Evolutionary conservation across 1,140 invertebrate genomes (phyloP), one percentile per base, ranked within the genome.

Genomic region (Acromyrmex heyeri): DNA sequence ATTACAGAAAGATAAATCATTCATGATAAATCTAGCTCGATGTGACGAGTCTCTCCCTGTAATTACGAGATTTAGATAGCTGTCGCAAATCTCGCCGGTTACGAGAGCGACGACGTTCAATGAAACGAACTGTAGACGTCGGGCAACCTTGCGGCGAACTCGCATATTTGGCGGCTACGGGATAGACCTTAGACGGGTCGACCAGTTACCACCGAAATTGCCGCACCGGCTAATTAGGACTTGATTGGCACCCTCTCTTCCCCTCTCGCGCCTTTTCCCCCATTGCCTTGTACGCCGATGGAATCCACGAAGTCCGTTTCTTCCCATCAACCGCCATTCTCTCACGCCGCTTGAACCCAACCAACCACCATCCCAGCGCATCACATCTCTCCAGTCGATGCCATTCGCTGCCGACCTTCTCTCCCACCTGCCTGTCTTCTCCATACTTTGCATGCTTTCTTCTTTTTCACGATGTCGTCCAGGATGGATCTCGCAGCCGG

Each of bases 221-320:
- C 86, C 65, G 78, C 86, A 73, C 89, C 81, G 89, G 88, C 91
- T 94, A 94, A 94, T 94, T 94, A 94, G 89, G 89, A 88, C 91
- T 92, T 89, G 93, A 94, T 94, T 93, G 91, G 87, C 87, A 89
- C 72, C 89, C 79, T 65, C 55, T 24, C 64, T 34, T 2, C 24
- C 18, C 38, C 78, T 2, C 79, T n/a, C 67, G 61, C 76, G 57
- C 14, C 55, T 75, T 75, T 34, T 59, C 55, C 34, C 24, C 73
- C 8, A 12, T 27, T 2, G 14, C 75, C 61, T 53, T 48, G 62
- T 67, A 38, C 48, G 27, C 50, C 48, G 48, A 12, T 30, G 55
- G 53, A 65, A 50, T 76, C 44, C 34, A 50, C 18, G 10, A 44
- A 18, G 14, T n/a, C 21, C 38, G 21, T 18, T 38, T 14, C 12